phyloP scores from a whole-genome alignment of 1,140 invertebrate genomes.

The Dryas iulia region DNA sequence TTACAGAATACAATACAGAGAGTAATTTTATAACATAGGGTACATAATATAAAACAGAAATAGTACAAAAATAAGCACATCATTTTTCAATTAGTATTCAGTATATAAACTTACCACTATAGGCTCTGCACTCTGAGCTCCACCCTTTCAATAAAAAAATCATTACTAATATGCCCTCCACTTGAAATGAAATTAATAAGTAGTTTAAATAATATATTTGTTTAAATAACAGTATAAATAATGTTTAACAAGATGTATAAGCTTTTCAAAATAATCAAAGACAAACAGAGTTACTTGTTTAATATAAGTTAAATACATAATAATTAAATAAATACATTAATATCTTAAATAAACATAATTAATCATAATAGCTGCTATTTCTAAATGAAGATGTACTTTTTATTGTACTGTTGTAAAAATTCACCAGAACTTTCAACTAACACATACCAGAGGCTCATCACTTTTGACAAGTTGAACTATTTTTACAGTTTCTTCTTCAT shows the following conservation, averaged over 20 bases:
- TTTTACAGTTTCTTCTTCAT: constrained; percentile 97
- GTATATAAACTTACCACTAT: constrained; percentile 91
- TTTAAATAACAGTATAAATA: too few species aligned
- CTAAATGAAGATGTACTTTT: constrained; percentile 56
- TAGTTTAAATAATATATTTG: not conserved
- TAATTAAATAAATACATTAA: constrained; percentile 1
- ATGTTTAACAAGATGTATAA: not conserved
- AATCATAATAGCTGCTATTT: constrained; percentile 69
- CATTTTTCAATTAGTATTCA: constrained; percentile 41
- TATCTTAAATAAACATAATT: constrained; percentile 12
- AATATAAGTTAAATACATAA: constrained; percentile 10
- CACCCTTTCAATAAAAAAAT: constrained; percentile 86
- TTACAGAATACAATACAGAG: constrained; percentile 3
- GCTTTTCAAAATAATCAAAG: not conserved
- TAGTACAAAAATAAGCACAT: constrained; percentile 41
- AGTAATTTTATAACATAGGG: not conserved
- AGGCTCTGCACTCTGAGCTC: constrained; percentile 94
- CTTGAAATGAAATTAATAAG: not conserved
- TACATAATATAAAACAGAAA: constrained; percentile 25
- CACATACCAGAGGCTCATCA: constrained; percentile 96
- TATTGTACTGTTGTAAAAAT: not conserved
- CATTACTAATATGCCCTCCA: constrained; percentile 29
- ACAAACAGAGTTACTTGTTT: constrained; percentile 1
- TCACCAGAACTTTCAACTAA: not conserved
- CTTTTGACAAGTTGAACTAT: constrained; percentile 98